Percentiles rank a stretch among this genome's conserved stretches.
Evolutionary conservation across 2,888 invertebrate species (phyloP).

Genomic region (Nomada flava): DNA sequence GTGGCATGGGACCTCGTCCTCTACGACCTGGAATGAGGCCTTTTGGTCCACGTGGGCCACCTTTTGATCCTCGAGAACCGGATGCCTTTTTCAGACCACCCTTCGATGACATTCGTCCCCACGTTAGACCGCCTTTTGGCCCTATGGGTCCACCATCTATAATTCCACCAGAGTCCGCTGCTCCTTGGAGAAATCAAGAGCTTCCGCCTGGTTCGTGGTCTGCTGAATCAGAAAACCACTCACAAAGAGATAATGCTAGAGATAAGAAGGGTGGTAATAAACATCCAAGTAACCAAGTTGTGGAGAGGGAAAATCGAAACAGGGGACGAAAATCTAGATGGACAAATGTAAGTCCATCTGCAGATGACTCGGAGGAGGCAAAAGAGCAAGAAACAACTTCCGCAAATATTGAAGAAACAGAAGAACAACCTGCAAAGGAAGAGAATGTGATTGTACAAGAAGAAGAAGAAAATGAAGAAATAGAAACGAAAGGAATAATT

Average conservation of each 20-base stretch:
- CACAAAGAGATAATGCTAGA: constrained; percentile 52
- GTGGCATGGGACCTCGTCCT: constrained; percentile 82
- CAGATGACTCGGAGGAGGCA: constrained; percentile 53
- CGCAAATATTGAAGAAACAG: constrained; percentile 15
- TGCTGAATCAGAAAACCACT: constrained; percentile 40
- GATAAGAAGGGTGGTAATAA: constrained; percentile 66
- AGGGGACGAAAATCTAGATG: constrained; percentile 78
- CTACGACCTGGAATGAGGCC: constrained; percentile 81
- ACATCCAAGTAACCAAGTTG: constrained; percentile 48
- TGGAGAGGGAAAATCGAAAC: constrained; percentile 75
- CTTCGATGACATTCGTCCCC: constrained; percentile 77
- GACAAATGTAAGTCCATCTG: constrained; percentile 74
- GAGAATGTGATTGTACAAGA: constrained; percentile 20
- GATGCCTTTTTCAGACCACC: constrained; percentile 79
- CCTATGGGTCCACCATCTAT: constrained; percentile 69
- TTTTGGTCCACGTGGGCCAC: constrained; percentile 79
- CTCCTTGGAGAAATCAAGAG: constrained; percentile 76
- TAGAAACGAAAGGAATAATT: constrained; percentile 11
- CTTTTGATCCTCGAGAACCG: constrained; percentile 78
- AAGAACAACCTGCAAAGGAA: constrained; percentile 29
- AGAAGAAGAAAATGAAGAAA: constrained; percentile 15
- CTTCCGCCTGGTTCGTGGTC: constrained; percentile 73
- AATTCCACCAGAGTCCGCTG: constrained; percentile 67
- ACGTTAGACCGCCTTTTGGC: constrained; percentile 74
- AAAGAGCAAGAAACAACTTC: constrained; percentile 38